Base-by-base conservation (phyloP, 1,140 invertebrate genomes). In the Brachystomella parvula region DNA sequence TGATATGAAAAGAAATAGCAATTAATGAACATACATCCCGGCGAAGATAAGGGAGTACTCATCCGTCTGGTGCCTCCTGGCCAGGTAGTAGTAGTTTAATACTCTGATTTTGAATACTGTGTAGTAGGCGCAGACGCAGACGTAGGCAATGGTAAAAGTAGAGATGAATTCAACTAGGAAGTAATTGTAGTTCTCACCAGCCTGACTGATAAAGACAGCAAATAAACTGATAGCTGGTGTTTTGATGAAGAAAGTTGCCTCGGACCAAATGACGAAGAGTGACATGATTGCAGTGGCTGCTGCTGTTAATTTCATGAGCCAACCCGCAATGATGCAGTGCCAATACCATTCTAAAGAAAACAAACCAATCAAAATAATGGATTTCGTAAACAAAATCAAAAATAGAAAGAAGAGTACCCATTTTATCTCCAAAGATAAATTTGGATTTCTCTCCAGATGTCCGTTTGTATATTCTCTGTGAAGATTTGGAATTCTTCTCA, bases 21-120 rank as follows among this genome's bases (percentile, higher is more conserved):
- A 6, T 58, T 39, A 32, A 33, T 59, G 29, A 32, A 2, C 83
- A 81, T 79, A 87, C 86, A 87, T 86, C 63, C 96, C 96, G 76
- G 92, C 94, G 79, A 99, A 99, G 74, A 99, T 94, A 56, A 99
- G 83, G 77, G 93, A 97, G 80, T 98, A 96, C 77, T 98, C 96
- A 77, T 98, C 96, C 1, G 96, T 99, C 80, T 96, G 92, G 79
- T 99, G 96, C 78, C 96, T 88, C 0, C 94, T 89, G 6, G 96
- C 94, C 71, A 99, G 80, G 76, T 98, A 97, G 79, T 98, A 99
- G 68, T 96, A 86, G 81, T 98, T 98, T 32, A 99, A 84, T 9
- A 99, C 85, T 58, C 92, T 84, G 70, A 99, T 94, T 80, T 96
- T 94, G 72, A 99, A 87, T 47, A 99, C 88, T 0, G 96, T 99